A percentile compares a stretch with the other conserved stretches of the same genome.
Conservation (phyloP, 2,797 vertebrate species). For the Craterocephalus amniculus region DNA sequence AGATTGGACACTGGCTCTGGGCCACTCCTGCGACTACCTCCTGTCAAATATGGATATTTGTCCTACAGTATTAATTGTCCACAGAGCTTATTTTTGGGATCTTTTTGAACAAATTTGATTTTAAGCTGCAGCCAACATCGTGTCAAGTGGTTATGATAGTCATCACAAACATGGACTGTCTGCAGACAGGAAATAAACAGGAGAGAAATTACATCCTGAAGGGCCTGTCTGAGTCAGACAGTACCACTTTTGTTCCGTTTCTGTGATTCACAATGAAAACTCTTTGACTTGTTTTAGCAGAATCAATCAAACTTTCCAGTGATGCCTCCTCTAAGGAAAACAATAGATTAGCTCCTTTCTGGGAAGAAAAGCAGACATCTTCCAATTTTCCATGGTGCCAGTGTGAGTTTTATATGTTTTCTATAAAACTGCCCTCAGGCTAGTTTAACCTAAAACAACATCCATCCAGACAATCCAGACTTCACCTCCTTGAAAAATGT, state of each 20-base stretch:
- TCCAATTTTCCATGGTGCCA: constrained; percentile 43
- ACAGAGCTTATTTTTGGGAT: not conserved
- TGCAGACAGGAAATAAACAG: constrained; percentile 27
- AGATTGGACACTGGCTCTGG: not conserved
- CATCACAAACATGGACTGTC: constrained; percentile 17
- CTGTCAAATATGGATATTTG: not conserved
- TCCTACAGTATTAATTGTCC: not conserved
- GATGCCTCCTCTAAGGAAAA: constrained; percentile 41
- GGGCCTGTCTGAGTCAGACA: constrained; percentile 5
- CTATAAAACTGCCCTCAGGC: constrained; percentile 22
- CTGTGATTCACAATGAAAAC: constrained; percentile 21
- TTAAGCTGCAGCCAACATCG: not conserved
- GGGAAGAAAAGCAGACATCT: constrained; percentile 14
- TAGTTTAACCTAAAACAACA: constrained; percentile 38
- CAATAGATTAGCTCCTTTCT: constrained; percentile 41
- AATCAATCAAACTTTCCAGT: constrained; percentile 37
- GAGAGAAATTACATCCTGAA: constrained; percentile 21
- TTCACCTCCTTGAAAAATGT: not conserved
- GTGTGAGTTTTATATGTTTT: constrained; percentile 43
- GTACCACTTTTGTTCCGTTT: not conserved
- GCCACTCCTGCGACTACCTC: not conserved
- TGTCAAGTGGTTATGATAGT: not conserved
- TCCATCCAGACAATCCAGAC: constrained; percentile 19
- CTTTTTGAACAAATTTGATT: not conserved
- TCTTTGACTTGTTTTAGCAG: constrained; percentile 16